These are phyloP conservation scores for Promerops cafer DNA, from an alignment of 2,113 vertebrate species.

Conservation along the genomic window DNA sequence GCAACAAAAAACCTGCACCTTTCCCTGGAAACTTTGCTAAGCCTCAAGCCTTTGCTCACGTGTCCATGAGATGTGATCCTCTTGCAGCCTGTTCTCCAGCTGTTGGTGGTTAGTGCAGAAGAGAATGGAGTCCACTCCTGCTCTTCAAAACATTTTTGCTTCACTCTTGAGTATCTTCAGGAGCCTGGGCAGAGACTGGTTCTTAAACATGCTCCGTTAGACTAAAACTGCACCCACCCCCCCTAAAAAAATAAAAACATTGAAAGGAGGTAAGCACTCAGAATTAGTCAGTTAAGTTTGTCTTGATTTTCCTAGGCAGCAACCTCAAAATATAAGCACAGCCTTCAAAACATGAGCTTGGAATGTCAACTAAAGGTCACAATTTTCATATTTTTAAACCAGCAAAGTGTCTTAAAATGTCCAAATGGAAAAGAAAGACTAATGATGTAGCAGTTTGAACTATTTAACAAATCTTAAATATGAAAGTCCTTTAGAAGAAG, in stretches of 20 bases:
- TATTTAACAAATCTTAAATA: not conserved
- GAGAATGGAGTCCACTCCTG: not conserved
- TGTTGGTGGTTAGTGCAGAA: not conserved
- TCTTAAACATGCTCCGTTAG: not conserved
- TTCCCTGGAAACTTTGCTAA: not conserved
- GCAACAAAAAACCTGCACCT: not conserved
- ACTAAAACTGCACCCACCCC: not conserved
- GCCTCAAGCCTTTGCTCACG: not conserved
- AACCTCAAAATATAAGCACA: not conserved
- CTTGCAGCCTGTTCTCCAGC: constrained; percentile 1
- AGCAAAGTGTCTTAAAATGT: not conserved
- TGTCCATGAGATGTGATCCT: not conserved
- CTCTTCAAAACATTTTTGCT: not conserved
- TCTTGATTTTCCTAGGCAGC: not conserved
- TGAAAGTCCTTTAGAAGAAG: not conserved
- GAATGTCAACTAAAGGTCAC: not conserved
- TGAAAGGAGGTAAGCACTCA: not conserved
- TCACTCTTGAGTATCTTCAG: not conserved
- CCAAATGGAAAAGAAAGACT: not conserved
- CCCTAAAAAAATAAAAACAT: not conserved
- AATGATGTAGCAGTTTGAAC: not conserved
- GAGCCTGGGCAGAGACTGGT: not conserved
- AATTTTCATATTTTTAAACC: not conserved
- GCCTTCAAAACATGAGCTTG: not conserved
- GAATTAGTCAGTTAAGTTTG: not conserved